These are phyloP conservation scores for Drosophila baimaii DNA, from an alignment of 1,140 invertebrate species.

Conservation along the genomic window DNA sequence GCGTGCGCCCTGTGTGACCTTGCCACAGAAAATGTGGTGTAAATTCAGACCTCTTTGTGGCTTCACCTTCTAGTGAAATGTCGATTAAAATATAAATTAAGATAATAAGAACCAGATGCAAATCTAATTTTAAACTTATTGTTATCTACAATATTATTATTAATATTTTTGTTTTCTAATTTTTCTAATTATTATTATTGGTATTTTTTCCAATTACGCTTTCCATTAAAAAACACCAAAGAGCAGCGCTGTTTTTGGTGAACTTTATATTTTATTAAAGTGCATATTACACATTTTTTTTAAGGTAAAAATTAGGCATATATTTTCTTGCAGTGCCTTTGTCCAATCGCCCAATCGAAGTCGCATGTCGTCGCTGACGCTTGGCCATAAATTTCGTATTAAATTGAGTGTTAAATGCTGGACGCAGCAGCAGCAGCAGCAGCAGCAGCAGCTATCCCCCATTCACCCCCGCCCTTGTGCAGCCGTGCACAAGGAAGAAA, in stretches of 20 bases:
- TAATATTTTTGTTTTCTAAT: not conserved
- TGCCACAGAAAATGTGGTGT: not conserved
- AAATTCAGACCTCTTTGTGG: not conserved
- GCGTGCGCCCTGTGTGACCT: too few species aligned
- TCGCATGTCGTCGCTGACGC: conserved; percentile 76
- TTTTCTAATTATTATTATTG: too few species aligned
- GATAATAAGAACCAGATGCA: not conserved
- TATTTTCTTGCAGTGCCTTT: conserved; percentile 23
- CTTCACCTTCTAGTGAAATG: not conserved
- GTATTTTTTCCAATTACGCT: too few species aligned
- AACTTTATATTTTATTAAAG: too few species aligned
- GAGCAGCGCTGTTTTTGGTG: too few species aligned
- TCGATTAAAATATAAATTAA: too few species aligned
- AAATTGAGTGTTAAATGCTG: conserved; percentile 83
- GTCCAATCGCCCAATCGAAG: conserved; percentile 36
- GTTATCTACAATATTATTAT: not conserved
- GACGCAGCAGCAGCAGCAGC: conserved; percentile 57
- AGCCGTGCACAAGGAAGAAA: conserved; percentile 51
- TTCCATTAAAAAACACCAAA: too few species aligned
- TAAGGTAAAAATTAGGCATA: too few species aligned
- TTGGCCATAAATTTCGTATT: conserved; percentile 81
- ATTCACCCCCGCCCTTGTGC: conserved; percentile 46
- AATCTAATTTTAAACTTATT: not conserved
- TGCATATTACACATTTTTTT: too few species aligned
- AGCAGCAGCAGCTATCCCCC: not conserved